These are phyloP conservation scores for Tigriopus japonicus DNA, from an alignment of 1,140 invertebrate genomes.

Conservation along the genomic window DNA sequence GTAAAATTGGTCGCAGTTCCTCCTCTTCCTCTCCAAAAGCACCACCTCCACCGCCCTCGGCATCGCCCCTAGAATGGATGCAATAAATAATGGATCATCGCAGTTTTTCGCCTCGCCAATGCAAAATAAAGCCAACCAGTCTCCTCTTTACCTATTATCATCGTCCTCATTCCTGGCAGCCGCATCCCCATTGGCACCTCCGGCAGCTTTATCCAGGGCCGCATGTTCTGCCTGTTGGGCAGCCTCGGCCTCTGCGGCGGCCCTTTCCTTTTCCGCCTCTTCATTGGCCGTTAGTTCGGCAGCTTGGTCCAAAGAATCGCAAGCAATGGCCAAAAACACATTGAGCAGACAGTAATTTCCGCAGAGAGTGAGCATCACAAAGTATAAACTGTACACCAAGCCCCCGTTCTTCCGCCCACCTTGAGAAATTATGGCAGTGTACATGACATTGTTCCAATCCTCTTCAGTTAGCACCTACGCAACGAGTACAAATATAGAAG, in stretches of 20 bases:
- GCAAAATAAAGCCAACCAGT: not conserved
- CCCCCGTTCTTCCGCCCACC: conserved; percentile 31
- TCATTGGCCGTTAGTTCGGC: conserved; percentile 29
- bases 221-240: not conserved
- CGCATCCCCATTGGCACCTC: too few species aligned
- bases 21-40: conserved; percentile 25
- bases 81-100: too few species aligned
- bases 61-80: conserved; percentile 17
- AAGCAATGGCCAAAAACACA: conserved; percentile 40
- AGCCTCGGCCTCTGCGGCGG: conserved; percentile 9
- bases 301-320: conserved; percentile 39
- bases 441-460: conserved; percentile 41
- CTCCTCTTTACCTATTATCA: not conserved
- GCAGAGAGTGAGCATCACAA: conserved; percentile 36
- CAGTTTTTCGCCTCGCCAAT: not conserved
- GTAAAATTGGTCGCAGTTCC: conserved; percentile 34
- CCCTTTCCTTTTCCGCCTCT: conserved; percentile 32
- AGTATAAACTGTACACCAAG: conserved; percentile 34
- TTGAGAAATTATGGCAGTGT: conserved; percentile 32
- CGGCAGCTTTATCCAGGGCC: not conserved
- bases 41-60: conserved; percentile 21
- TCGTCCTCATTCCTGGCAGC: not conserved
- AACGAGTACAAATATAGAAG: not conserved
- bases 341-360: conserved; percentile 38
- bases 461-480: conserved; percentile 36